phyloP scores from a whole-genome alignment of 2,113 vertebrate genomes.

The Equus przewalskii region DNA sequence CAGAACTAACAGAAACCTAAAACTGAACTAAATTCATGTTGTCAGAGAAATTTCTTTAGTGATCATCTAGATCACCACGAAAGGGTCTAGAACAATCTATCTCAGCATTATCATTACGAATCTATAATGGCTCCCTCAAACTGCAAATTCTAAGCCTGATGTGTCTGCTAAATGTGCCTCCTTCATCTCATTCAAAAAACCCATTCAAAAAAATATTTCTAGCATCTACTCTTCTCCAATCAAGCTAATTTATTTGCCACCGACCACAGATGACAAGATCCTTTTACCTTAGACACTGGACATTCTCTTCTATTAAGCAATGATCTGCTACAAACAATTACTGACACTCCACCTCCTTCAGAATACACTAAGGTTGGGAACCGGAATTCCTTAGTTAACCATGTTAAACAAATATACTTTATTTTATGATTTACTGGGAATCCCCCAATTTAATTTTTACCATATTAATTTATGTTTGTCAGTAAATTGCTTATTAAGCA shows the following conservation, averaged over 20 bases:
- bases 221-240: not conserved
- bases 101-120: not conserved
- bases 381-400: not conserved
- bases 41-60: slow-evolving; percentile 9
- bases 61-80: not conserved
- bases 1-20: slow-evolving; percentile 31
- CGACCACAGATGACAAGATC: not conserved
- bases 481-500: not conserved
- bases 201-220: not conserved
- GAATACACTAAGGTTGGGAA: not conserved
- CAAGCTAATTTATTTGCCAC: not conserved
- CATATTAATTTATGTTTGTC: not conserved
- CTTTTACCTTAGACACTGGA: not conserved
- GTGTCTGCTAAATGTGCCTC: not conserved
- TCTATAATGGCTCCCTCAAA: not conserved
- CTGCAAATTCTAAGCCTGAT: not conserved
- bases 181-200: not conserved
- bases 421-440: slow-evolving; percentile 8
- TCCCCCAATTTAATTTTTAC: not conserved
- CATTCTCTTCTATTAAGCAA: not conserved
- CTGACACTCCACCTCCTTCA: not conserved
- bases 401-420: not conserved
- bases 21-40: slow-evolving; percentile 31
- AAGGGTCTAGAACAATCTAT: not conserved
- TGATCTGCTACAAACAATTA: not conserved